These are phyloP conservation scores for Upupa epops DNA, from an alignment of 2,113 vertebrate genomes.

Conservation along the genomic window DNA sequence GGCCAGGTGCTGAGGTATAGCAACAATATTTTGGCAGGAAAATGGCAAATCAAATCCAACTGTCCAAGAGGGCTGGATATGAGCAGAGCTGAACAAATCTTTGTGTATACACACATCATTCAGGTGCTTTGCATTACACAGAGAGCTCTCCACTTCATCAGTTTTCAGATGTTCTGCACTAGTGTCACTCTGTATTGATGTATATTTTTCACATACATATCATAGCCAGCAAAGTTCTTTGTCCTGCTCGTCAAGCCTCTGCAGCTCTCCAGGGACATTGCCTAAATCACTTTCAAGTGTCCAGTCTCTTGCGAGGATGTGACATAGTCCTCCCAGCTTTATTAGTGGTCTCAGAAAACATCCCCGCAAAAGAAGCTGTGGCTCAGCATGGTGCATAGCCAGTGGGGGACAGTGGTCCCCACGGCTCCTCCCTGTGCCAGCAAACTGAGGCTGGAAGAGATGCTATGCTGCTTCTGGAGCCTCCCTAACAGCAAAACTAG, in stretches of 20 bases:
- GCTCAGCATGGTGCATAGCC: accelerated
- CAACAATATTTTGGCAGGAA: conserved; percentile 61
- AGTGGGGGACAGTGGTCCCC: not conserved
- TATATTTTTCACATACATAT: conserved; percentile 44
- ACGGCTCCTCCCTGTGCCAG: not conserved
- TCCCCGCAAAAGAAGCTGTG: not conserved
- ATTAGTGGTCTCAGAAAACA: not conserved
- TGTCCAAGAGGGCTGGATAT: conserved; percentile 59
- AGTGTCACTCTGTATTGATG: conserved; percentile 30
- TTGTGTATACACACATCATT: conserved; percentile 56
- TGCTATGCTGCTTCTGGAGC: accelerated
- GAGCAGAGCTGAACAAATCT: conserved; percentile 63
- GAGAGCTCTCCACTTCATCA: conserved; percentile 49
- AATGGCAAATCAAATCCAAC: conserved; percentile 68
- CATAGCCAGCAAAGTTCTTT: not conserved
- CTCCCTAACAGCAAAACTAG: not conserved
- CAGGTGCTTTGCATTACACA: conserved; percentile 68
- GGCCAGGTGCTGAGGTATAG: conserved; percentile 60
- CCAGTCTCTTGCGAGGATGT: not conserved
- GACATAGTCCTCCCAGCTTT: not conserved
- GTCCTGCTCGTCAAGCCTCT: not conserved
- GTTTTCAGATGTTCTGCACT: conserved; percentile 51
- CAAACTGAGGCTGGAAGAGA: accelerated
- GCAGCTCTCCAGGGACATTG: not conserved
- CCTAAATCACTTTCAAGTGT: conserved; percentile 24